Evolutionary conservation across 2,888 invertebrate genomes (phyloP).

Genomic region (Caenorhabditis afra): DNA sequence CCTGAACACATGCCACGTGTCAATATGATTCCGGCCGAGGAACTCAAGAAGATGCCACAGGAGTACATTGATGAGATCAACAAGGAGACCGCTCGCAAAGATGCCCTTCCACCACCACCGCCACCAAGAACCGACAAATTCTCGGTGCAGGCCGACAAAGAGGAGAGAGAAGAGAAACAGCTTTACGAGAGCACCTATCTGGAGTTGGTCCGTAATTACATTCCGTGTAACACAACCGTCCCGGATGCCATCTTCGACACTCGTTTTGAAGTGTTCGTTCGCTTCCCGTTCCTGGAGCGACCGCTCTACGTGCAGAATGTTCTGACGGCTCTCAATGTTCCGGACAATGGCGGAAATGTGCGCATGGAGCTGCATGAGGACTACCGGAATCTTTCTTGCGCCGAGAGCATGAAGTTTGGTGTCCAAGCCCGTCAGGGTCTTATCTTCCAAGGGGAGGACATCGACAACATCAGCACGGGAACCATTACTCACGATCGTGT

Average conservation of each 20-base stretch:
- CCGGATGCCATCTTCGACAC: constrained; percentile 6
- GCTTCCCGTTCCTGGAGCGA: constrained; percentile 33
- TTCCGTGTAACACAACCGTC: not conserved
- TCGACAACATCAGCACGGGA: too few relatives aligned
- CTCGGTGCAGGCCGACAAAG: too few relatives aligned
- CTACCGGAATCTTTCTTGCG: not conserved
- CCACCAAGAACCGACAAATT: too few relatives aligned
- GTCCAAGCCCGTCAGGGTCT: too few relatives aligned
- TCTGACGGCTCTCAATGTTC: constrained; percentile 2
- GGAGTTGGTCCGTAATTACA: not conserved
- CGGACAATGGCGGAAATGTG: not conserved
- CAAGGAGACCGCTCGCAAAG: not conserved
- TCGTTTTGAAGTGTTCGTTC: constrained; percentile 27
- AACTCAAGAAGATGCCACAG: not conserved
- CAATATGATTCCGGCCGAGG: not conserved
- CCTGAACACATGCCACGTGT: not conserved
- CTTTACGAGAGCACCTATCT: not conserved
- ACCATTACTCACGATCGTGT: too few relatives aligned
- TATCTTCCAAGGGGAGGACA: too few relatives aligned
- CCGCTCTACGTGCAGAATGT: constrained; percentile 30
- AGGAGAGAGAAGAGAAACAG: not conserved
- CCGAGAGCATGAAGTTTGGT: too few relatives aligned
- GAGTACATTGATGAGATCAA: not conserved
- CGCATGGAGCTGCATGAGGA: not conserved
- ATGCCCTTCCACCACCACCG: too few relatives aligned